Conservation (phyloP, 2,797 vertebrate species). For the Tokudaia tokunoshimensis region DNA sequence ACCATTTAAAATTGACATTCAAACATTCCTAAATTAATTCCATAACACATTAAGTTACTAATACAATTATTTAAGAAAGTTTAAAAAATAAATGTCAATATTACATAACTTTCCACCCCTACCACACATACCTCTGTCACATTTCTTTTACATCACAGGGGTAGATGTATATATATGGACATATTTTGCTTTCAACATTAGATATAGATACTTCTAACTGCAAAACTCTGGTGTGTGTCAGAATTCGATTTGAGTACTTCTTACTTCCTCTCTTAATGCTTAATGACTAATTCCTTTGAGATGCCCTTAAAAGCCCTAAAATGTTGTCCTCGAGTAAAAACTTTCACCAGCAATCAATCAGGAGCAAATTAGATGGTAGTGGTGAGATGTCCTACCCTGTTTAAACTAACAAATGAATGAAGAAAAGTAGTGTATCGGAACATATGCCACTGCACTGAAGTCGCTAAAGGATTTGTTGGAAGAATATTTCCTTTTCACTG, state of each 20-base stretch:
- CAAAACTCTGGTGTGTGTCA: conserved; percentile 85
- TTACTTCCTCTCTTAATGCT: conserved; percentile 86
- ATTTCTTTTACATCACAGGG: neutral
- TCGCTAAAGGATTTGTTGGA: conserved; percentile 85
- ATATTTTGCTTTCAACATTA: conserved; percentile 85
- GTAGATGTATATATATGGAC: neutral
- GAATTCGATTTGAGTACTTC: conserved; percentile 86
- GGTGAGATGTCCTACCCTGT: conserved; percentile 85
- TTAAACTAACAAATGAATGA: conserved; percentile 86
- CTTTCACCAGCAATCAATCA: conserved; percentile 87
- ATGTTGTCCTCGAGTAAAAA: conserved; percentile 86
- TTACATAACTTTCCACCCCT: conserved; percentile 46
- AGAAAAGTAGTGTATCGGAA: conserved; percentile 85
- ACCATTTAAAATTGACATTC: conserved; percentile 71
- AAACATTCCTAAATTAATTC: conserved; percentile 67
- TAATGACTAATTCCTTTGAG: conserved; percentile 87
- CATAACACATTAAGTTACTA: conserved; percentile 42
- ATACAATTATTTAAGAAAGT: conserved; percentile 19
- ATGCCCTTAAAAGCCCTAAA: conserved; percentile 87
- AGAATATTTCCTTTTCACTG: conserved; percentile 86
- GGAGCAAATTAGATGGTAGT: conserved; percentile 86
- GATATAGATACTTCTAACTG: conserved; percentile 85
- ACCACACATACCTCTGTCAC: conserved; percentile 35
- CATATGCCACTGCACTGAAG: conserved; percentile 84
- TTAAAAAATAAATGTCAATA: conserved; percentile 65